Base-by-base conservation (phyloP, 2,888 invertebrate genomes). In the Protophormia terraenovae region DNA sequence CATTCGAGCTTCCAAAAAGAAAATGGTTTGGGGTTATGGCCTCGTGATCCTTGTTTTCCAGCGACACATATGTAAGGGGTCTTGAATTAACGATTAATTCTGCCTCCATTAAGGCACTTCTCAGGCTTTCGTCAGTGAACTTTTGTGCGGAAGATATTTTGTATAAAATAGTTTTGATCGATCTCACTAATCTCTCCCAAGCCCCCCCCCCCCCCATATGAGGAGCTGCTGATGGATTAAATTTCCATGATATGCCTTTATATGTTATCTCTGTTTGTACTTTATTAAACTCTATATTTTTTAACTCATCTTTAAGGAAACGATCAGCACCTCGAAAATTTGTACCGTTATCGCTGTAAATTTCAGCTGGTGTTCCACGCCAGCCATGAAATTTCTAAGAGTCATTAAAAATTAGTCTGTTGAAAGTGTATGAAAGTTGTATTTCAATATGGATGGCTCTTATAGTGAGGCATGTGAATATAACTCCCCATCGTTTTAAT, bases 121-220 rank as follows among this genome's bases (percentile, higher is more conserved):
- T 72, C 14, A 86, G 41, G 8, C 38, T 81, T 35, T 85, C 84
- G 16, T 85, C 85, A 22, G 50, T 86, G 45, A 85, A 86, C 19
- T 77, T 76, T 8, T 64, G 62, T 1, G 78, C 27, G 12, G 82
- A 67, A 29, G 58, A 66, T 22, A 83, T 83, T 35, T 67, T 67
- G 14, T 85, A 77, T 3, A 85, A 45, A 12, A 77, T 73, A 5
- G 35, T 79, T 62, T 86, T 86, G 2, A 86, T 66, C 7, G 84
- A 84, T 3, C 71, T 24, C 29, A 80, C 76, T 10, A 84, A 32
- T 16, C 73, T 67, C 62, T 76, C 82, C 80, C 45, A 85, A 38
- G 78, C 62, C 5, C 86, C 79, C 14, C 38, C 62, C 5, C 86
- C 79, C 14, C 38, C 38, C 64, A 64, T n/a, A 45, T 64, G 62